Evolutionary conservation across 2,113 vertebrate species (phyloP), one percentile per base, ranked within the genome.

Genomic region (Tor tambroides): DNA sequence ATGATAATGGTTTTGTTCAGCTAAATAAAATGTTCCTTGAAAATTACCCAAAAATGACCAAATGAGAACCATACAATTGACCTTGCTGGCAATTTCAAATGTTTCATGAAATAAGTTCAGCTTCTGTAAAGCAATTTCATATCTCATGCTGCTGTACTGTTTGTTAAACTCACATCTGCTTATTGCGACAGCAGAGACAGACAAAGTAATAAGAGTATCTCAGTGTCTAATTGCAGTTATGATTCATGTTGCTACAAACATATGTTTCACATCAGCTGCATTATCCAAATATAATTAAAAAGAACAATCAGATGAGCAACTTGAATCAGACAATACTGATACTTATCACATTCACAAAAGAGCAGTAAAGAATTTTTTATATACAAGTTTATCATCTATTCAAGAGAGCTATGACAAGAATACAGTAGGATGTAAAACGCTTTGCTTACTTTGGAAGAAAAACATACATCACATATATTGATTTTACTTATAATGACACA

Each of bases 381-480:
- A 23, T 26, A 14, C 23, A 7, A 26, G n/a, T 43, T 28, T 77
- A 51, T 17, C 49, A 56, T 56, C 54, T 80, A 38, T 35, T 59
- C n/a, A 80, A 59, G 32, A n/a, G 11, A 26, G 12, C 9, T 14
- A 26, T 6, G 15, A 56, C 8, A 54, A 61, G 3, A 38, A 59
- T 61, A 69, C n/a, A 28, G 5, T 32, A 2, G 41, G 61, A 5
- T 69, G 17, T 67, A 30, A 69, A 30, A 67, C 32, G 15, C 9
- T 46, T 82, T 49, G 41, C 59, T 83, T 51, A 15, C 38, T 30
- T 7, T 30, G 26, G 4, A 28, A n/a, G 4, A 49, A 67, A 63
- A 83, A 69, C 61, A 82, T 67, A 46, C 12, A 82, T 82, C 41
- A 46, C 38, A 67, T 30, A 69, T 28, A 69, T 49, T 30, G 80